Evolutionary conservation across 1,140 invertebrate species (phyloP).

Genomic region (Pseudomyrmex flavicornis): DNA sequence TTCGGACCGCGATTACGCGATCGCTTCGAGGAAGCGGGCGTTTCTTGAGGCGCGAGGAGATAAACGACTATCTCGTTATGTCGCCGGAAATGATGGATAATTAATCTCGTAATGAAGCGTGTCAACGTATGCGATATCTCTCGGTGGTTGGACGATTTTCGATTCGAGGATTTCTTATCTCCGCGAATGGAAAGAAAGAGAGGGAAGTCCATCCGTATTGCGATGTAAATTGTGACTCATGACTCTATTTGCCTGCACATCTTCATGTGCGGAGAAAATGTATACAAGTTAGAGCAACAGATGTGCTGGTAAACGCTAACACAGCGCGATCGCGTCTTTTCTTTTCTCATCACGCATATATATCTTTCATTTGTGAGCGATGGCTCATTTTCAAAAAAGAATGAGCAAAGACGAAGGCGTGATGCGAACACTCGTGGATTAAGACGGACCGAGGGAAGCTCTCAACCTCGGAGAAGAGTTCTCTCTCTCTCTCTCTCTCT

Average conservation of each 20-base stretch:
- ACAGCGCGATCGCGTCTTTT: background rate
- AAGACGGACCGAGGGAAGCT: slow-evolving; percentile 2
- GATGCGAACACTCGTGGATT: slow-evolving; percentile 12
- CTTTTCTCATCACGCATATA: background rate
- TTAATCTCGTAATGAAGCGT: slow-evolving; percentile 51
- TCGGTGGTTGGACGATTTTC: background rate
- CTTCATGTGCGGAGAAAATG: no score
- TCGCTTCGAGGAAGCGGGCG: slow-evolving; percentile 62
- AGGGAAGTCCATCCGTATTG: no score
- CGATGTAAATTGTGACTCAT: background rate
- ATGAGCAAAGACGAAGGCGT: background rate
- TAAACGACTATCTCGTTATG: slow-evolving; percentile 37
- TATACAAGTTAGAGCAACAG: background rate
- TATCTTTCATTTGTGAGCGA: background rate
- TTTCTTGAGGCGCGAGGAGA: slow-evolving; percentile 45
- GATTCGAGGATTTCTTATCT: background rate
- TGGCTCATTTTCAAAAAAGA: background rate
- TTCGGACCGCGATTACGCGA: slow-evolving; percentile 57
- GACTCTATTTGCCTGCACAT: background rate
- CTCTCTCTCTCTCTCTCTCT: no score
- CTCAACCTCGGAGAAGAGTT: background rate
- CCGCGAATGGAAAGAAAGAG: background rate
- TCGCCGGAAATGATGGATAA: slow-evolving; percentile 36
- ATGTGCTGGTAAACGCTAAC: background rate
- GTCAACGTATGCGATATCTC: slow-evolving; percentile 43